A percentile compares a stretch with the other conserved stretches of the same genome.
These are phyloP conservation scores for Megamerina dolium DNA, from an alignment of 2,888 invertebrate species.

Conservation along the genomic window DNA sequence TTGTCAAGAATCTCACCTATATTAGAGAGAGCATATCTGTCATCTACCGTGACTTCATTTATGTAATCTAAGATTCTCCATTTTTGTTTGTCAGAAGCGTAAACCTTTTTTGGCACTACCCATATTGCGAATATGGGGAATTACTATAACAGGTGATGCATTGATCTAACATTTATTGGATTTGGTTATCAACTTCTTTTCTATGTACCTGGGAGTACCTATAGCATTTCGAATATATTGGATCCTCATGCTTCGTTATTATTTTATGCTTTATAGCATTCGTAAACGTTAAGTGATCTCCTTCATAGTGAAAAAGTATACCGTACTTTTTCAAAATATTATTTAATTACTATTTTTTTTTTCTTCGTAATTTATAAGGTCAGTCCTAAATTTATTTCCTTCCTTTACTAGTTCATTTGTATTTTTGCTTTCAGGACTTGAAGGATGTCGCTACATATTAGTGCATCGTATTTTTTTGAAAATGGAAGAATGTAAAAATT, in stretches of 20 bases:
- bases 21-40: background rate
- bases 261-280: constrained; percentile 7
- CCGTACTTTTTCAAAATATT: background rate
- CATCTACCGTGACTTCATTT: constrained; percentile 1
- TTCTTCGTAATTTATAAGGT: background rate
- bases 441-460: background rate
- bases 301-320: constrained; percentile 31
- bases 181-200: constrained; percentile 6
- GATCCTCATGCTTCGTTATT: background rate
- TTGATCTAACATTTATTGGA: too few species aligned
- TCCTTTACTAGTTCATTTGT: background rate
- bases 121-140: constrained; percentile 5
- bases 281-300: constrained; percentile 1
- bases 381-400: background rate
- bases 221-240: constrained; percentile 5
- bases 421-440: constrained; percentile 1
- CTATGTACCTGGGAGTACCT: constrained; percentile 7
- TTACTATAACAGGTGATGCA: constrained; percentile 4
- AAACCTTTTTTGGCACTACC: constrained; percentile 5
- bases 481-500: constrained; percentile 1
- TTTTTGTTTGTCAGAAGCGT: constrained; percentile 2
- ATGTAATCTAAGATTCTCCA: constrained; percentile 8
- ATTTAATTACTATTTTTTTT: background rate
- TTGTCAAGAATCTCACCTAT: constrained; percentile 6
- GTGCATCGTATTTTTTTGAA: constrained; percentile 3